Conservation (phyloP, 37 sponge, comb jelly and placozoan species). For the Chondrilla cf. caribensis region DNA sequence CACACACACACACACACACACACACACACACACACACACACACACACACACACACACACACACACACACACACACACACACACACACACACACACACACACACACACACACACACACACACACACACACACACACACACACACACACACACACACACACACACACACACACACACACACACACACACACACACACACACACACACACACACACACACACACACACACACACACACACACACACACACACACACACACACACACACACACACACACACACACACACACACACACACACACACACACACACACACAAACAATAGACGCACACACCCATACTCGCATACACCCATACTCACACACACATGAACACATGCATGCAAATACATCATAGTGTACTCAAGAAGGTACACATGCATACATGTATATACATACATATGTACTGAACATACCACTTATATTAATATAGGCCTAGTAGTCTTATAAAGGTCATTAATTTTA, state of each 20-base stretch:
- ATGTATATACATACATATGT: background rate
- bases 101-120: conserved; percentile 17
- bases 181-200: background rate
- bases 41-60: background rate
- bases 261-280: background rate
- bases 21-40: conserved; percentile 5
- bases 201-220: background rate
- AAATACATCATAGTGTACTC: background rate
- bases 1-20: conserved; percentile 2
- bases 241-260: background rate
- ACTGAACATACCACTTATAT: background rate
- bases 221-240: background rate
- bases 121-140: background rate
- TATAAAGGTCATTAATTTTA: too few relatives aligned
- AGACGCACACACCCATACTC: background rate
- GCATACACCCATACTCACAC: background rate
- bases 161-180: background rate
- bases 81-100: background rate
- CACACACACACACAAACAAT: background rate
- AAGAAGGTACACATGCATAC: background rate
- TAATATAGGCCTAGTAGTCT: too few relatives aligned
- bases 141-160: background rate
- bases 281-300: background rate
- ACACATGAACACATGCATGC: background rate
- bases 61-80: conserved; percentile 5